Base-by-base conservation (phyloP, 1,140 invertebrate genomes). In the Melipona quadrifasciata region DNA sequence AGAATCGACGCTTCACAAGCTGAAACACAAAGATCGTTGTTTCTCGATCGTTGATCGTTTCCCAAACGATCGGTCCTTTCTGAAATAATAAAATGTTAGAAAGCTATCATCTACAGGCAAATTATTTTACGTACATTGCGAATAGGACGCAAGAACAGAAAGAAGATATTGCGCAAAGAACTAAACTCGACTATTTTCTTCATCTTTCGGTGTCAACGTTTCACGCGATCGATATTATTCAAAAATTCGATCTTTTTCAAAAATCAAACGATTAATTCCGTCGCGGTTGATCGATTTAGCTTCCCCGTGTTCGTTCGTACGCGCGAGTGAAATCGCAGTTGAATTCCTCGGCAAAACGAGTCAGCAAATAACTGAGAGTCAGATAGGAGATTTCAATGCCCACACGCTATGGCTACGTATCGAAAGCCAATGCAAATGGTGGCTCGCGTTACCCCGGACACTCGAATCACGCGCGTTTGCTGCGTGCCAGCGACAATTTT, bases 351-450 rank as follows among this genome's bases (percentile, higher is more conserved):
- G 2, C 8, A 27, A 24, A 80, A 39, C 39, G 57, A 17, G 16
- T 58, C 39, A 14, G 77, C 21, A 82, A 84, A 80, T 80, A 80
- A 73, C 68, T 34, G 86, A 67, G 77, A 67, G 77, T 79, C 81
- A 78, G 86, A 85, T 80, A 82, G 85, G 89, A 93, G 93, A 93
- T 90, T 93, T 93, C 92, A 93, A 93, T 89, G 93, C 93, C 39
- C 8, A 47, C 31, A 1, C 90, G 73, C 86, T 88, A 71, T 86
- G 76, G 39, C 87, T 85, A 85, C 85, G 88, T 91, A 93, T 91
- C 91, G 90, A 91, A 92, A 73, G 72, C 67, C 78, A 65, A 87
- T 89, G 87, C 61, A 53, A 34, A 57, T 80, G 67, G 71, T 85
- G 75, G 55, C 11, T 77, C 80, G 55, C 72, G 27, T n/a, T 53